phyloP scores from a whole-genome alignment of 2,888 invertebrate genomes.

The Drosophila histrio region DNA sequence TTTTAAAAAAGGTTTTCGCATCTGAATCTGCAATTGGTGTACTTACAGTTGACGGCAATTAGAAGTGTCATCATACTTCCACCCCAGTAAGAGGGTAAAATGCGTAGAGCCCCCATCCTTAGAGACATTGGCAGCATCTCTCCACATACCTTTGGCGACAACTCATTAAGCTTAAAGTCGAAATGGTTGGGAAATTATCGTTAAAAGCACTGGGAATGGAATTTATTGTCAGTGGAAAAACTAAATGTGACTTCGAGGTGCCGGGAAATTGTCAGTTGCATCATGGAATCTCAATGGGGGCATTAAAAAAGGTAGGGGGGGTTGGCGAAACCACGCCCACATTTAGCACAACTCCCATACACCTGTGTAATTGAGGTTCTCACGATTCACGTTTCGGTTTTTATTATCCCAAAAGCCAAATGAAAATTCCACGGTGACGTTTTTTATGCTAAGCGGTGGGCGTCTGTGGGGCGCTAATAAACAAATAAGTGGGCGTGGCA shows the following conservation, averaged over 20 bases:
- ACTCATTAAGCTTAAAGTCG: constrained; percentile 48
- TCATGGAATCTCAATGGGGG: constrained; percentile 52
- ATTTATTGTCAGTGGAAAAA: constrained; percentile 36
- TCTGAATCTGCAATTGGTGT: background rate
- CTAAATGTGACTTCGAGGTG: constrained; percentile 29
- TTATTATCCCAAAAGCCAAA: constrained; percentile 75
- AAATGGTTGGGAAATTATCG: constrained; percentile 27
- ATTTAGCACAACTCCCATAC: constrained; percentile 13
- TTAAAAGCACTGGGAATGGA: constrained; percentile 38
- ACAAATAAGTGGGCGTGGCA: constrained; percentile 77
- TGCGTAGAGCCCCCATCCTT: background rate
- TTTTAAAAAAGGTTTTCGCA: background rate
- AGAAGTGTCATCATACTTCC: background rate
- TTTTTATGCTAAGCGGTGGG: constrained; percentile 40
- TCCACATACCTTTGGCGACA: constrained; percentile 37
- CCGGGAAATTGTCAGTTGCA: constrained; percentile 48
- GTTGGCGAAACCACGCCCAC: constrained; percentile 17
- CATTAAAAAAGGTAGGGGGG: constrained; percentile 22
- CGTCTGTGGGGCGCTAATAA: constrained; percentile 64
- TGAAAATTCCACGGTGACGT: constrained; percentile 76
- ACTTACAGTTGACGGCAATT: constrained; percentile 2
- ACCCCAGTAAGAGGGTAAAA: background rate
- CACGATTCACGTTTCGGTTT: constrained; percentile 53
- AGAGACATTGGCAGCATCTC: constrained; percentile 4
- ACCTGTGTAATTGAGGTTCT: constrained; percentile 51